A percentile compares a stretch with the other conserved stretches of the same genome.
These are phyloP conservation scores for Odontocolon sp. DNA, from an alignment of 2,888 invertebrate genomes.

Conservation along the genomic window DNA sequence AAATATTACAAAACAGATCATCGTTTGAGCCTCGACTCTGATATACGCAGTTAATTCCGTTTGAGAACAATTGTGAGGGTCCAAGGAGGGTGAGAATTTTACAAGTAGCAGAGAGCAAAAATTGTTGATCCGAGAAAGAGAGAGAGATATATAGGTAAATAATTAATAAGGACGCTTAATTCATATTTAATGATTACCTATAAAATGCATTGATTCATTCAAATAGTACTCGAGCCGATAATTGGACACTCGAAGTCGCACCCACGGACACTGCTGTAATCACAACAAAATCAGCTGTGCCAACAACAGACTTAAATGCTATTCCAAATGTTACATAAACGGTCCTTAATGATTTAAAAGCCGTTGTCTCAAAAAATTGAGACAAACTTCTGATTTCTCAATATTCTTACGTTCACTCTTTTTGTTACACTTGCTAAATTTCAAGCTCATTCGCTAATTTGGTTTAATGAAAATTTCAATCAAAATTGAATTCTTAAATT, in stretches of 20 bases:
- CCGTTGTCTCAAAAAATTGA: constrained; percentile 18
- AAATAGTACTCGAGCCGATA: constrained; percentile 79
- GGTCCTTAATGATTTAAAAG: constrained; percentile 30
- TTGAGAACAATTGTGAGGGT: too few relatives aligned
- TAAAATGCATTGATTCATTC: constrained; percentile 80
- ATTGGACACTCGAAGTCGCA: constrained; percentile 80
- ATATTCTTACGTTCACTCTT: neutral
- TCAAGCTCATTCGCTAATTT: too few relatives aligned
- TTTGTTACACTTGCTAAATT: constrained; percentile 2
- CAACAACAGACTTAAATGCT: constrained; percentile 75
- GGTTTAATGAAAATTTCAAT: too few relatives aligned
- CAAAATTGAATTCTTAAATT: too few relatives aligned
- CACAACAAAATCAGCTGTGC: constrained; percentile 81
- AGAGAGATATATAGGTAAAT: constrained; percentile 60
- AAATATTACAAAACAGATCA: too few relatives aligned
- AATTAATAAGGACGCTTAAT: constrained; percentile 77
- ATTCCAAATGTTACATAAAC: constrained; percentile 55
- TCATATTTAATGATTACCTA: constrained; percentile 81
- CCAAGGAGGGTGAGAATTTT: too few relatives aligned
- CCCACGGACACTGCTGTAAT: constrained; percentile 80
- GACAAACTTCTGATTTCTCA: neutral
- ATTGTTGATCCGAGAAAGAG: neutral
- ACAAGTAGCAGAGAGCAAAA: too few relatives aligned
- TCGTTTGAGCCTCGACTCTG: too few relatives aligned
- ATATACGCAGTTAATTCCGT: too few relatives aligned